A percentile compares a stretch with the other conserved stretches of the same genome.
phyloP scores from a whole-genome alignment of 2,888 invertebrate genomes.

The Horisme vitalbata region DNA sequence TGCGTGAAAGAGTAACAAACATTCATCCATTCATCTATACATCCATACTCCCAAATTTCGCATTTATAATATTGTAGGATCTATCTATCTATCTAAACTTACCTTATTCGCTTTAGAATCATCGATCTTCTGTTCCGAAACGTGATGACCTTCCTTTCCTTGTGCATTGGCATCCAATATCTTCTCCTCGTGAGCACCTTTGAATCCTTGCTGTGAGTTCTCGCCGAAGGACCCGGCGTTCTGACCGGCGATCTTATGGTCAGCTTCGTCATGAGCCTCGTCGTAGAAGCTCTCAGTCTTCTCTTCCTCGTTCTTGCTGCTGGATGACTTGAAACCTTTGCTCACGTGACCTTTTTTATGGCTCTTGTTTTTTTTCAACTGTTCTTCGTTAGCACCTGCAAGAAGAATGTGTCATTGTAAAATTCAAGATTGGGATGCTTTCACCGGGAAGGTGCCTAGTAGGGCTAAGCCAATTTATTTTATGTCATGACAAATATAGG shows the following conservation, averaged over 20 bases:
- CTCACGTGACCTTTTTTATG: slow-evolving; percentile 86
- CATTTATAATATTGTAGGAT: too few relatives aligned
- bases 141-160: slow-evolving; percentile 83
- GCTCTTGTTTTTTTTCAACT: slow-evolving; percentile 80
- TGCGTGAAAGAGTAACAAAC: too few relatives aligned
- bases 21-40: too few relatives aligned
- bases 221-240: slow-evolving; percentile 83
- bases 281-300: slow-evolving; percentile 86
- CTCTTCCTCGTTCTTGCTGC: slow-evolving; percentile 86
- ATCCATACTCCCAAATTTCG: too few relatives aligned
- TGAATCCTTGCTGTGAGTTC: slow-evolving; percentile 80
- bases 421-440: too few relatives aligned
- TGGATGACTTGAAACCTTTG: slow-evolving; percentile 86
- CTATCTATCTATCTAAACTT: slow-evolving; percentile 25
- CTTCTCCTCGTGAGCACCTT: slow-evolving; percentile 84
- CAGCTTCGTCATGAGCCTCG: slow-evolving; percentile 85
- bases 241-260: slow-evolving; percentile 81
- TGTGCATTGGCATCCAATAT: slow-evolving; percentile 80
- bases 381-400: slow-evolving; percentile 78
- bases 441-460: too few relatives aligned
- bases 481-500: not conserved
- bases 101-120: slow-evolving; percentile 84
- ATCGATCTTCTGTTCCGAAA: slow-evolving; percentile 79
- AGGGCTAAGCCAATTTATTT: too few relatives aligned
- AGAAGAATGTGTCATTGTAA: slow-evolving; percentile 4